Evolutionary conservation across 2,888 invertebrate species (phyloP), one percentile per base, ranked within the genome.

Genomic region (Noctuana brunneofusca): DNA sequence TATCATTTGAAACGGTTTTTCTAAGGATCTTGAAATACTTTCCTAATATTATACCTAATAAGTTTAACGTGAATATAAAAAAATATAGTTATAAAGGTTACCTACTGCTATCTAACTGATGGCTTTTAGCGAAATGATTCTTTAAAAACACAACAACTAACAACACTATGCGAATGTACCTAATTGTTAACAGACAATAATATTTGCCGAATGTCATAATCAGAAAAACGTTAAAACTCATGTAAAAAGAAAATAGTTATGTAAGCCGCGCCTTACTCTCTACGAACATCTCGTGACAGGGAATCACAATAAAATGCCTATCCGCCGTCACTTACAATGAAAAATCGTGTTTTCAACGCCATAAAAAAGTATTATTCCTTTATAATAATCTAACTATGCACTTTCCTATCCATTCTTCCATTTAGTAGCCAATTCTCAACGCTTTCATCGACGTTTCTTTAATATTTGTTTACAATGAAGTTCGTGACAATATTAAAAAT

Each of bases 391-490:
- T 43, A 65, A 54, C 57, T 65, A 56, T 69, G 69, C 69, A 78
- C 81, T 84, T 85, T 84, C 80, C 72, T 78, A 74, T 68, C 68
- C 76, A 71, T 74, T 83, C 81, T 83, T 86, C 80, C 81, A 80
- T 83, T 83, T 79, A 71, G 77, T 77, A 79, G 76, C 72, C 79
- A 76, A 87, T 87, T 87, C 75, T 73, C 58, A 72, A 81, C 87
- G 86, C 88, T 88, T 88, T 88, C 88, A 30, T 76, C 80, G 74
- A 74, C 77, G 73, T 72, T 64, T 71, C 68, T 70, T 76, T 77
- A 64, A 69, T 75, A 79, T 86, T 85, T 80, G 76, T 68, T 73
- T 68, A 79, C 75, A 83, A 63, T 77, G 72, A 80, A 74, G 72
- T 65, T 80, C 84, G 81, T 81, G 81, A 81, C 76, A 74, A 65